Conservation (phyloP, 1,140 invertebrate species). For the Zaprionus lachaisei region DNA sequence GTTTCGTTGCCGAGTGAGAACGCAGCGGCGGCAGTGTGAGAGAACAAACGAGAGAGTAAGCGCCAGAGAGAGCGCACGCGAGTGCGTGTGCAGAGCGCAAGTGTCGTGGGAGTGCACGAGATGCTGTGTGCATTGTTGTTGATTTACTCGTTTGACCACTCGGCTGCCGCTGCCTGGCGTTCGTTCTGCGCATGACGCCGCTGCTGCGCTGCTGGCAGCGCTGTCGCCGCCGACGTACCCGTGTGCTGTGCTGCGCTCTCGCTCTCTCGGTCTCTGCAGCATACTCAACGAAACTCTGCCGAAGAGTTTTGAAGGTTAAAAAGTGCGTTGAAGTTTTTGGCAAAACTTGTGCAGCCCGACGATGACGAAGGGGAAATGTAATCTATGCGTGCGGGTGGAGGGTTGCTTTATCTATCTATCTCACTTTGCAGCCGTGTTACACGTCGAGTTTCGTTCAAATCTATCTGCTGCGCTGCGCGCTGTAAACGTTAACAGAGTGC, state of each 20-base stretch:
- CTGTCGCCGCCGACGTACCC: conserved; percentile 19
- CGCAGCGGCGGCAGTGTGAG: conserved; percentile 4
- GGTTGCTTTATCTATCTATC: neutral
- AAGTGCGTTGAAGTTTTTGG: conserved; percentile 60
- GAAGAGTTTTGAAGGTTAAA: conserved; percentile 72
- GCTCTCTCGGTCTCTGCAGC: neutral
- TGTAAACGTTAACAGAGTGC: conserved; percentile 10
- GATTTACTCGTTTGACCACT: conserved; percentile 34
- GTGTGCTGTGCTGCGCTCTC: neutral
- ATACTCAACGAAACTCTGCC: conserved; percentile 52
- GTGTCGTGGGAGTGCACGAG: conserved; percentile 62
- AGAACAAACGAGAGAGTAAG: neutral
- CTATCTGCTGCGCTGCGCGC: conserved; percentile 50
- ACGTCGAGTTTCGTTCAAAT: conserved; percentile 66
- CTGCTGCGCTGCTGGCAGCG: conserved; percentile 21
- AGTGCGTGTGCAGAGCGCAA: conserved; percentile 50
- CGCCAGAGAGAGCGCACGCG: neutral
- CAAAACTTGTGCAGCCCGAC: conserved; percentile 43
- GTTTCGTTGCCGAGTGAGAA: conserved; percentile 21
- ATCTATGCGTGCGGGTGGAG: conserved; percentile 7
- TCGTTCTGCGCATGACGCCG: conserved; percentile 58
- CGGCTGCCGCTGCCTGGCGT: conserved; percentile 17
- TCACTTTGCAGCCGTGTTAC: conserved; percentile 43
- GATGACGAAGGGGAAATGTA: conserved; percentile 59
- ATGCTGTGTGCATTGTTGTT: conserved; percentile 50